A percentile compares a stretch with the other conserved stretches of the same genome.
Conservation (phyloP, 64 coral and sea anemone species). For the Porites australiensis region DNA sequence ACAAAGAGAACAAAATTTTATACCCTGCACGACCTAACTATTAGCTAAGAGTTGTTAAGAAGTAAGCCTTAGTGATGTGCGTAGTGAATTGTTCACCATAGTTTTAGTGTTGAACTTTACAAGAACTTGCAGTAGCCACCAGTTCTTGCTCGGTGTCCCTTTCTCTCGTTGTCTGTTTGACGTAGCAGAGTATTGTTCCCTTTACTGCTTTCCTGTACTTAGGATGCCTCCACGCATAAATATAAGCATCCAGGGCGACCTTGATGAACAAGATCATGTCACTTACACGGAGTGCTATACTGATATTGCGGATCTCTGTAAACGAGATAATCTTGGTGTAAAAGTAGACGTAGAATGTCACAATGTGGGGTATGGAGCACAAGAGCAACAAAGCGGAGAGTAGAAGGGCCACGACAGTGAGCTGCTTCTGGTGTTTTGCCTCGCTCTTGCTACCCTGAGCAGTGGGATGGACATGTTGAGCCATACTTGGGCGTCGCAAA, state of each 20-base stretch:
- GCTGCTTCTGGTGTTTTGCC: slow-evolving; percentile 35
- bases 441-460: neutral
- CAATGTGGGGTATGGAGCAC: slow-evolving; percentile 46
- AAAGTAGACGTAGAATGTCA: slow-evolving; percentile 53
- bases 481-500: neutral
- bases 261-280: slow-evolving; percentile 59
- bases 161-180: neutral
- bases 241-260: slow-evolving; percentile 62
- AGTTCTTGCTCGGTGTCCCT: slow-evolving; percentile 21
- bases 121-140: neutral
- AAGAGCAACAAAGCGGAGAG: slow-evolving; percentile 40
- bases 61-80: no score
- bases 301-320: slow-evolving; percentile 19
- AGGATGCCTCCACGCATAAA: slow-evolving; percentile 61
- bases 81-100: no score
- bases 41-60: no score
- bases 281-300: slow-evolving; percentile 60
- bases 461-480: neutral
- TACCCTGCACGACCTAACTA: no score
- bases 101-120: neutral
- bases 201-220: slow-evolving; percentile 67
- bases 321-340: neutral
- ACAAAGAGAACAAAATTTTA: no score
- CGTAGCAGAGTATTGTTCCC: neutral
- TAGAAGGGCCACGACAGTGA: slow-evolving; percentile 44